Conservation (phyloP, 1,140 invertebrate genomes). For the Parasteatoda tepidariorum region DNA sequence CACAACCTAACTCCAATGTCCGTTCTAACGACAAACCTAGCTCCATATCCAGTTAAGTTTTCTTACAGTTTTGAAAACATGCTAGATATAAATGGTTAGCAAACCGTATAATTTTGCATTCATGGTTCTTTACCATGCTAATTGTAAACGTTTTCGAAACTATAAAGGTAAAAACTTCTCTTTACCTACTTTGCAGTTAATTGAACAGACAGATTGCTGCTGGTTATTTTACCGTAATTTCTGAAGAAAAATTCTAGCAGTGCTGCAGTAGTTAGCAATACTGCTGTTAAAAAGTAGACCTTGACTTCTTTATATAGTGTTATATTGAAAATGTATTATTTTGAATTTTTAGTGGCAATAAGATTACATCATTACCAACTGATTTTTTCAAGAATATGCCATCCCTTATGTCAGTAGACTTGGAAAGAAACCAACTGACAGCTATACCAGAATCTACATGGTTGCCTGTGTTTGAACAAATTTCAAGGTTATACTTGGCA, state of each 20-base stretch:
- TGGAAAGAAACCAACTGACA: constrained; percentile 12
- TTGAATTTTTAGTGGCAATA: constrained; percentile 19
- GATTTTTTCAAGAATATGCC: constrained; percentile 47
- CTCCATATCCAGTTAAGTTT: too few species aligned
- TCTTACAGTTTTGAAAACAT: too few species aligned
- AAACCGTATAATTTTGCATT: too few species aligned
- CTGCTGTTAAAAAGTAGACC: too few species aligned
- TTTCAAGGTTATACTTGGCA: constrained; percentile 31
- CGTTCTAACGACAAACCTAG: too few species aligned
- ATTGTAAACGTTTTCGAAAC: too few species aligned
- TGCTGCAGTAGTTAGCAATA: neutral
- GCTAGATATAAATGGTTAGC: too few species aligned
- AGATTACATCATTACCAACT: constrained; percentile 8
- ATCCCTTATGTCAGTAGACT: constrained; percentile 18
- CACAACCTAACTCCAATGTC: too few species aligned
- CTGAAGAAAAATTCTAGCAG: neutral
- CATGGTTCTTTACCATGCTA: too few species aligned
- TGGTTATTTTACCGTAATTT: neutral
- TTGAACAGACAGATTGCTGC: neutral
- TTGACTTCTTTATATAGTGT: too few species aligned
- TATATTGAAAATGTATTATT: too few species aligned
- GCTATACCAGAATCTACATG: constrained; percentile 6
- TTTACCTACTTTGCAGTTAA: neutral
- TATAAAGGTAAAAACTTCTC: too few species aligned
- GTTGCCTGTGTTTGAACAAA: neutral